These are phyloP conservation scores for Penaeus vannamei DNA, from an alignment of 1,140 invertebrate genomes.

Conservation along the genomic window DNA sequence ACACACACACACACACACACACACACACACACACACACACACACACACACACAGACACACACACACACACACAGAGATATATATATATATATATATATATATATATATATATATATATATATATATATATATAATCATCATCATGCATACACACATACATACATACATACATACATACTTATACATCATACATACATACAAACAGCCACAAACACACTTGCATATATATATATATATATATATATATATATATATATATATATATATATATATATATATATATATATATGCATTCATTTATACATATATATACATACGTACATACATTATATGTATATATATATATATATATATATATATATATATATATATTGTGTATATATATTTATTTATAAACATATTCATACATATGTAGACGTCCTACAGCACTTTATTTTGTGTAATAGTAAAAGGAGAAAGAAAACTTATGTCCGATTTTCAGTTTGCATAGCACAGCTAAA, in stretches of 20 bases:
- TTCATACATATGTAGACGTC: no score
- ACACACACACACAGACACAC: not conserved
- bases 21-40: not conserved
- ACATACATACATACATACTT: not conserved
- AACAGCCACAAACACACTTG: not conserved
- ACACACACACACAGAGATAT: conserved; percentile 7
- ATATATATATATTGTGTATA: no score
- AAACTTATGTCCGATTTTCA: not conserved
- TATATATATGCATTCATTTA: not conserved
- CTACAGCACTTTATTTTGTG: no score
- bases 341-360: no score
- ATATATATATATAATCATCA: not conserved
- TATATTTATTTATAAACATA: no score
- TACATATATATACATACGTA: not conserved
- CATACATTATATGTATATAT: not conserved
- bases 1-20: not conserved
- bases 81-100: conserved; percentile 46
- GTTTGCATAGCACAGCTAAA: not conserved
- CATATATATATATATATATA: not conserved
- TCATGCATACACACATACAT: not conserved
- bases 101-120: not conserved
- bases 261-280: not conserved
- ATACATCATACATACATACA: not conserved
- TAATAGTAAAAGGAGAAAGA: not conserved
- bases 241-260: no score